Evolutionary conservation across 2,888 invertebrate genomes (phyloP).

Genomic region (Metalampra italica): DNA sequence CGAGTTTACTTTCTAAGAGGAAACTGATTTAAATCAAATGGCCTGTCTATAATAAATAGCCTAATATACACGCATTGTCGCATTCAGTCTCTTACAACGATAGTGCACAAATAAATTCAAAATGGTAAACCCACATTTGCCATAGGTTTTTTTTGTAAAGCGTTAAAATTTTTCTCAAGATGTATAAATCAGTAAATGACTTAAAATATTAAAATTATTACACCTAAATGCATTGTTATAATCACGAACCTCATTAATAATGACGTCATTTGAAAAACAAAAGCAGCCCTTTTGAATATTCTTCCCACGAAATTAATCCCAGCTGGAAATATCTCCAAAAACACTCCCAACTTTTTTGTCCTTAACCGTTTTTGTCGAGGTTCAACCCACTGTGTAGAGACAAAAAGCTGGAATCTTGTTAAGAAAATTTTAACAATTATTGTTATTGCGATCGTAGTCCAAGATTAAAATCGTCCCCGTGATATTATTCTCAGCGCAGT

Average conservation of each 20-base stretch:
- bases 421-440: constrained; percentile 32
- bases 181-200: too few species aligned
- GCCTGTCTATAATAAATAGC: too few species aligned
- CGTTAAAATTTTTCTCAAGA: too few species aligned
- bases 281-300: background rate
- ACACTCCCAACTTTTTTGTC: background rate
- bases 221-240: background rate
- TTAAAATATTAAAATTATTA: too few species aligned
- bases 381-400: constrained; percentile 4
- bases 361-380: constrained; percentile 4
- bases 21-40: too few species aligned
- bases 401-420: constrained; percentile 26
- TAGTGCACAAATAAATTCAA: too few species aligned
- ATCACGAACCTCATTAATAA: background rate
- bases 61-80: too few species aligned
- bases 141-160: too few species aligned
- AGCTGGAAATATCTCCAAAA: background rate
- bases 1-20: background rate
- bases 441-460: constrained; percentile 25
- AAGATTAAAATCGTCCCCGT: constrained; percentile 26
- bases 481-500: constrained; percentile 10
- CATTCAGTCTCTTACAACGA: too few species aligned
- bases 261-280: background rate
- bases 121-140: too few species aligned
- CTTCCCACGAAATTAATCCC: background rate